Percentiles rank a stretch among this genome's conserved stretches.
Evolutionary conservation across 2,888 invertebrate genomes (phyloP).

Genomic region (Cryptosula pallasiana): DNA sequence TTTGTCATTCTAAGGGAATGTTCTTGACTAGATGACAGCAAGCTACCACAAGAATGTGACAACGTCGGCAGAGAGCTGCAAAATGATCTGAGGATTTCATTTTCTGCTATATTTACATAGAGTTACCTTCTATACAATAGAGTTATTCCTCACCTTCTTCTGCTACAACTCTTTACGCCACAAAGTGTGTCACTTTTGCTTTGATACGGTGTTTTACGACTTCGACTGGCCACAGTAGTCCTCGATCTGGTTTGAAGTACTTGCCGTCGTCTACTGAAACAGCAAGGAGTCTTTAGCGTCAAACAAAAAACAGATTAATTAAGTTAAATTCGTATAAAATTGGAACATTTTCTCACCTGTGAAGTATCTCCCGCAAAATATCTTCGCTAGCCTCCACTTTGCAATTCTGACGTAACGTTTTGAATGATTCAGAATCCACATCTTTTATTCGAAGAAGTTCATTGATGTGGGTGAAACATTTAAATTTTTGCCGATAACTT

Average conservation of each 20-base stretch:
- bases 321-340: too few relatives aligned
- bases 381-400: neutral
- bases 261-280: too few relatives aligned
- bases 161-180: neutral
- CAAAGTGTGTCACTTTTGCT: neutral
- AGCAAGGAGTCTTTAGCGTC: too few relatives aligned
- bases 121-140: too few relatives aligned
- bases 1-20: neutral
- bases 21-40: neutral
- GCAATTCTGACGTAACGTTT: neutral
- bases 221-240: neutral
- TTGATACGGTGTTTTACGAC: neutral
- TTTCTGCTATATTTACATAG: too few relatives aligned
- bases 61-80: neutral
- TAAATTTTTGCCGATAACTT: neutral
- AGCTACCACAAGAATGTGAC: neutral
- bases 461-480: slow-evolving; percentile 16
- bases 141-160: neutral
- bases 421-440: neutral
- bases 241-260: too few relatives aligned
- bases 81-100: too few relatives aligned
- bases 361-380: neutral
- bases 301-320: too few relatives aligned
- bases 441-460: neutral
- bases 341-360: slow-evolving; percentile 13